These are phyloP conservation scores for Heliopora coerulea DNA, from an alignment of 92 coral and sea anemone genomes.

Conservation along the genomic window DNA sequence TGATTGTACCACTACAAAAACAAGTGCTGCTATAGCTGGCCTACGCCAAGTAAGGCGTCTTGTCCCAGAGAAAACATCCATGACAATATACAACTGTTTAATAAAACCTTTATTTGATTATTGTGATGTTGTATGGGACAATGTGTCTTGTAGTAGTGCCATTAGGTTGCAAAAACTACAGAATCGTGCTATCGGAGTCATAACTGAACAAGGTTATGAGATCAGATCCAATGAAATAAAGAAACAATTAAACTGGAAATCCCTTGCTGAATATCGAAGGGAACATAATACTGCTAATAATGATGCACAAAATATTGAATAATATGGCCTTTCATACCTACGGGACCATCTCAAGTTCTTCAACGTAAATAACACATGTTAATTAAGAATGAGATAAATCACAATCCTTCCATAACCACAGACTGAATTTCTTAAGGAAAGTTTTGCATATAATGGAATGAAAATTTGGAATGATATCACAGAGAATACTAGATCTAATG, in stretches of 20 bases:
- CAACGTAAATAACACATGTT: too few species aligned
- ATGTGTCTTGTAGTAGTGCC: neutral
- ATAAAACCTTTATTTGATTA: neutral
- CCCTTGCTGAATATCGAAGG: neutral
- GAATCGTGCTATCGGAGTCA: neutral
- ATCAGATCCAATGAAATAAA: neutral
- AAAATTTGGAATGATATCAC: too few species aligned
- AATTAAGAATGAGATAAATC: too few species aligned
- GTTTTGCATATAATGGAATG: too few species aligned
- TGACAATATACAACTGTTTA: neutral
- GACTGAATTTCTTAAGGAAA: neutral
- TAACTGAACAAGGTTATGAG: neutral
- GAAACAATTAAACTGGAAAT: neutral
- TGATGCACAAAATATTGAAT: neutral
- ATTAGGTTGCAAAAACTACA: neutral
- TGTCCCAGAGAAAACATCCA: neutral
- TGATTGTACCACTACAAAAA: constrained; percentile 13
- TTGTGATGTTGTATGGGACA: neutral
- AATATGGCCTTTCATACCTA: neutral
- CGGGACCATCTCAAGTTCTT: neutral
- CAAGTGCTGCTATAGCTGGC: constrained; percentile 25
- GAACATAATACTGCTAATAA: neutral
- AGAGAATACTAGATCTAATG: too few species aligned
- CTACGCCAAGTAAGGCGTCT: constrained; percentile 29
- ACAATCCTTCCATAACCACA: constrained; percentile 4